These are phyloP conservation scores for Larimichthys crocea DNA, from an alignment of 2,113 vertebrate species.

Conservation along the genomic window DNA sequence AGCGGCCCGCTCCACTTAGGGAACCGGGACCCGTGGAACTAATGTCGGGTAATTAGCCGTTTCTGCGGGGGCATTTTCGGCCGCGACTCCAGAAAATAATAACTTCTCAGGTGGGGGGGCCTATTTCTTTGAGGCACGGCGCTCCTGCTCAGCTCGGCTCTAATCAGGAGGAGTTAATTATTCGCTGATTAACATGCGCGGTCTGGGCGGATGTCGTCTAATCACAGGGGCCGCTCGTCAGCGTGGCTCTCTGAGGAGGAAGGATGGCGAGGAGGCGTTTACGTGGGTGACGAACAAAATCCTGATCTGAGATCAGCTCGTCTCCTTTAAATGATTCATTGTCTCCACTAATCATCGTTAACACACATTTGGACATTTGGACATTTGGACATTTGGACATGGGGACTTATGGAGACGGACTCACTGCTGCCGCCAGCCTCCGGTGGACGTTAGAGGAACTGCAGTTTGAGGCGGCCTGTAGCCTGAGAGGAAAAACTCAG, in stretches of 20 bases:
- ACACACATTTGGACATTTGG: too few species aligned
- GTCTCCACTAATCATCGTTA: too few species aligned
- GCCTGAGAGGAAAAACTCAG: too few species aligned
- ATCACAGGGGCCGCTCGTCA: conserved; percentile 60
- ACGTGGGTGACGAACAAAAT: too few species aligned
- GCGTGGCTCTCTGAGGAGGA: conserved; percentile 34
- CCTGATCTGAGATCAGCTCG: too few species aligned
- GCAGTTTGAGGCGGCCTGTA: too few species aligned
- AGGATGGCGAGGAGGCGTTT: neutral
- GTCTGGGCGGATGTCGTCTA: conserved; percentile 59
- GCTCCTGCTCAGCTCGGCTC: conserved; percentile 44
- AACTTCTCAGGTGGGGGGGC: conserved; percentile 70
- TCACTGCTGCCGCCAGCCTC: too few species aligned
- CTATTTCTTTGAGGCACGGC: conserved; percentile 75
- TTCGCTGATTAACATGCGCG: conserved; percentile 70
- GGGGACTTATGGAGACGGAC: too few species aligned
- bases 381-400: too few species aligned
- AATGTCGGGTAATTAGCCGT: conserved; percentile 71
- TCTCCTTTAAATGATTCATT: too few species aligned
- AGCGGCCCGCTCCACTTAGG: conserved; percentile 43
- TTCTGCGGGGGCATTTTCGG: conserved; percentile 71
- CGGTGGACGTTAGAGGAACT: too few species aligned
- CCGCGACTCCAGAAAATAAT: conserved; percentile 67
- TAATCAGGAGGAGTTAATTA: conserved; percentile 81
- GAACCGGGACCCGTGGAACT: conserved; percentile 65